A percentile compares a stretch with the other conserved stretches of the same genome.
These are phyloP conservation scores for Oligia fasciuncula DNA, from an alignment of 2,888 invertebrate species.

Conservation along the genomic window DNA sequence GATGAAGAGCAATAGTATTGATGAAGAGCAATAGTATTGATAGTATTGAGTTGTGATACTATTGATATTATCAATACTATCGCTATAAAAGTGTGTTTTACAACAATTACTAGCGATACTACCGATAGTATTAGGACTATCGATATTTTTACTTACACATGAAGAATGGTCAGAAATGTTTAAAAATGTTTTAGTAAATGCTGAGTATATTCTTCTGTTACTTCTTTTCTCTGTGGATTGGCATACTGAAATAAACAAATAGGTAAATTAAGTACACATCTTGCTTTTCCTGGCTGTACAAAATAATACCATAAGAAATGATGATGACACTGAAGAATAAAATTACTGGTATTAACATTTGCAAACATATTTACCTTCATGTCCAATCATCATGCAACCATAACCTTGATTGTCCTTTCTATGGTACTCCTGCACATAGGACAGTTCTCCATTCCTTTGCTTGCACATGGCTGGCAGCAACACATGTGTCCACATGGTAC, in stretches of 20 bases:
- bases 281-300: background rate
- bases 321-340: background rate
- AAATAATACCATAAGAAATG: constrained; percentile 6
- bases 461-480: constrained; percentile 93
- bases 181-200: constrained; percentile 17
- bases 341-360: background rate
- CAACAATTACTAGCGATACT: too few species aligned
- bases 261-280: background rate
- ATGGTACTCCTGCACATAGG: constrained; percentile 94
- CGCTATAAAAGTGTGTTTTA: too few species aligned
- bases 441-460: constrained; percentile 91
- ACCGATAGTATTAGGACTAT: too few species aligned
- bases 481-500: constrained; percentile 97
- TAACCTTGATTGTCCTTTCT: constrained; percentile 92
- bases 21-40: too few species aligned
- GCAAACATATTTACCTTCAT: constrained; percentile 35
- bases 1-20: too few species aligned
- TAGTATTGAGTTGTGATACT: too few species aligned
- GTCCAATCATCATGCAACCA: constrained; percentile 85
- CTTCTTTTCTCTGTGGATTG: background rate
- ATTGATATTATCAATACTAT: too few species aligned
- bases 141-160: constrained; percentile 7
- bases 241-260: constrained; percentile 39
- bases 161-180: background rate
- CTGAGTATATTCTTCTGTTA: constrained; percentile 3